Conservation (phyloP, 2,113 vertebrate species). For the Thoracochromis brauschi region DNA sequence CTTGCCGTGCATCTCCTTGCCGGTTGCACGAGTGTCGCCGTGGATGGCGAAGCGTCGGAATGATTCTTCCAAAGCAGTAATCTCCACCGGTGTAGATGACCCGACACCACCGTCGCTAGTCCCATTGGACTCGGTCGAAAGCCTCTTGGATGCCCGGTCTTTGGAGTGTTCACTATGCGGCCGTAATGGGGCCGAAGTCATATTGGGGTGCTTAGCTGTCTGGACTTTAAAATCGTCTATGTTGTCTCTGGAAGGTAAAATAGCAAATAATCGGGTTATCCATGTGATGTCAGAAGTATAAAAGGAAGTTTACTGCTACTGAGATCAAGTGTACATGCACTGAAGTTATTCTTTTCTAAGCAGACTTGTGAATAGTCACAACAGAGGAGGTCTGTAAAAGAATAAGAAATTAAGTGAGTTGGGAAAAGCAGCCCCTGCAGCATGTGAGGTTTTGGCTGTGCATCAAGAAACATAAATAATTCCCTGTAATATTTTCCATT, state of each 20-base stretch:
- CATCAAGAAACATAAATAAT: neutral
- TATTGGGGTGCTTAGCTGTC: constrained; percentile 66
- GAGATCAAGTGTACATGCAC: neutral
- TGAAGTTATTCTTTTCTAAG: neutral
- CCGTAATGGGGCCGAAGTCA: constrained; percentile 53
- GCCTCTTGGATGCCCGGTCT: constrained; percentile 67
- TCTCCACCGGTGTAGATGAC: constrained; percentile 69
- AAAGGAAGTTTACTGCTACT: neutral
- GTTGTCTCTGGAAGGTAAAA: constrained; percentile 48
- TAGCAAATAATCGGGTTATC: neutral
- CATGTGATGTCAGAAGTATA: neutral
- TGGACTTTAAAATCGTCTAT: constrained; percentile 75
- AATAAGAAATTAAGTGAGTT: neutral
- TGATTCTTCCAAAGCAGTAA: constrained; percentile 87
- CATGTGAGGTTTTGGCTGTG: neutral
- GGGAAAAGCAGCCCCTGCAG: neutral
- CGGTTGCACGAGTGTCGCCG: constrained; percentile 86
- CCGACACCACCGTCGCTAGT: constrained; percentile 74
- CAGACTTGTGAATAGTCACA: neutral
- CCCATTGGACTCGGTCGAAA: constrained; percentile 79
- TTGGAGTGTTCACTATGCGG: constrained; percentile 64
- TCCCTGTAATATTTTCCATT: neutral
- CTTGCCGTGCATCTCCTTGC: constrained; percentile 93
- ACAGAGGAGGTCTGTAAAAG: neutral
- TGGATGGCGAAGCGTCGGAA: constrained; percentile 90